Percentiles rank a stretch among this genome's conserved stretches.
Evolutionary conservation across 2,113 vertebrate species (phyloP).

Genomic region (Catharus minimus): DNA sequence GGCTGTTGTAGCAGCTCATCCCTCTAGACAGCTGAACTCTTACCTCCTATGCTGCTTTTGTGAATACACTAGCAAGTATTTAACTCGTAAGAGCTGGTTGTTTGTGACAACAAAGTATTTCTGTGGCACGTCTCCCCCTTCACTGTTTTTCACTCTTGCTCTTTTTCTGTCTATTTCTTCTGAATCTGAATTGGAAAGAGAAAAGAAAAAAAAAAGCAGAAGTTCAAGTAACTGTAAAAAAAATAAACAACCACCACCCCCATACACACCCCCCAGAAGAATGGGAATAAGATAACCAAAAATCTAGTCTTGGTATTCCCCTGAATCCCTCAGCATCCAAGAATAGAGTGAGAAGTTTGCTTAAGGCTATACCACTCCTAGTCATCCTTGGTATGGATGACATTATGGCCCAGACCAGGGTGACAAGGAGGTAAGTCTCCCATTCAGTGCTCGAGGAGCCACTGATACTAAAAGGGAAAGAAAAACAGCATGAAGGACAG

Average conservation of each 20-base stretch:
- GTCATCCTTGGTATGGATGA: constrained; percentile 49
- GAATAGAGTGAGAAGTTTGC: constrained; percentile 48
- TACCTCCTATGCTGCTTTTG: constrained; percentile 88
- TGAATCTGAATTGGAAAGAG: constrained; percentile 79
- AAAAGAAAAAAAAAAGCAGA: not conserved
- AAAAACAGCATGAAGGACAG: not conserved
- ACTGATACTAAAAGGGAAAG: not conserved
- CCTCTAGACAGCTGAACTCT: not conserved
- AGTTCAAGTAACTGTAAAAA: not conserved
- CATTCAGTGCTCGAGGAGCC: not conserved
- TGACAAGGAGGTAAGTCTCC: not conserved
- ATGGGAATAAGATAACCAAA: not conserved
- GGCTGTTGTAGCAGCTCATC: not conserved
- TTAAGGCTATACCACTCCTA: constrained; percentile 55
- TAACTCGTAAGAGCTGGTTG: constrained; percentile 93
- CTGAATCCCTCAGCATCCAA: constrained; percentile 31
- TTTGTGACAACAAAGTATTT: constrained; percentile 98
- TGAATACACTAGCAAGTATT: constrained; percentile 94
- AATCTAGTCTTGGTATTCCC: constrained; percentile 30
- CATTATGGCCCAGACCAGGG: not conserved
- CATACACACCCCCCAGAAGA: not conserved
- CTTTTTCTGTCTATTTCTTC: constrained; percentile 87
- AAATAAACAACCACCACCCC: not conserved
- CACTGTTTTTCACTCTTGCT: constrained; percentile 90
- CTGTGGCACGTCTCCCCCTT: constrained; percentile 93